Conservation (phyloP, 2,888 invertebrate species). For the Pemphredon lugubris region DNA sequence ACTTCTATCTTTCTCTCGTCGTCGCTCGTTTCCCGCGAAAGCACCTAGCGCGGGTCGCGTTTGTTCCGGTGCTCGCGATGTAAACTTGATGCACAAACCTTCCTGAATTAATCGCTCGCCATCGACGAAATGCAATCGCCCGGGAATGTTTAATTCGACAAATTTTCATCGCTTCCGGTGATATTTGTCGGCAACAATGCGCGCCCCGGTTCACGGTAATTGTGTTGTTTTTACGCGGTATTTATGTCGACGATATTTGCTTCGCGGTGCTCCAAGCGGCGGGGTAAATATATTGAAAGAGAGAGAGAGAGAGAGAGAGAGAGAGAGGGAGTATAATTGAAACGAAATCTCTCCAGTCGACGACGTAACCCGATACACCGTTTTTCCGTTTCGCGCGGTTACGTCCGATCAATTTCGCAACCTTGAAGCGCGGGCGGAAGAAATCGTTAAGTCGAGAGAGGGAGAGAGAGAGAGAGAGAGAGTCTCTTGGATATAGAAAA, state of each 20-base stretch:
- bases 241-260: conserved; percentile 11
- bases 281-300: no score
- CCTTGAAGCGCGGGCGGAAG: no score
- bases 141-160: conserved; percentile 51
- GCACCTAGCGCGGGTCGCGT: conserved; percentile 10
- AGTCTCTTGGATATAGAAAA: neutral
- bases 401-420: no score
- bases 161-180: conserved; percentile 40
- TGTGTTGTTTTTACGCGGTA: conserved; percentile 33
- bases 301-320: no score
- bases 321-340: no score
- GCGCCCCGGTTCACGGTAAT: conserved; percentile 12
- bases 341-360: no score
- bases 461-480: no score
- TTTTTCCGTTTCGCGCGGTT: no score
- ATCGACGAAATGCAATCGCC: conserved; percentile 38
- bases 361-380: no score
- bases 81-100: conserved; percentile 62
- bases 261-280: no score
- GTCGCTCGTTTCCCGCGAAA: conserved; percentile 14
- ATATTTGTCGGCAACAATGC: conserved; percentile 46
- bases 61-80: conserved; percentile 38
- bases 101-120: conserved; percentile 59
- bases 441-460: neutral
- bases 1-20: neutral